Conservation (phyloP, 2,797 vertebrate genomes). For the Rhodeus uyekii region DNA sequence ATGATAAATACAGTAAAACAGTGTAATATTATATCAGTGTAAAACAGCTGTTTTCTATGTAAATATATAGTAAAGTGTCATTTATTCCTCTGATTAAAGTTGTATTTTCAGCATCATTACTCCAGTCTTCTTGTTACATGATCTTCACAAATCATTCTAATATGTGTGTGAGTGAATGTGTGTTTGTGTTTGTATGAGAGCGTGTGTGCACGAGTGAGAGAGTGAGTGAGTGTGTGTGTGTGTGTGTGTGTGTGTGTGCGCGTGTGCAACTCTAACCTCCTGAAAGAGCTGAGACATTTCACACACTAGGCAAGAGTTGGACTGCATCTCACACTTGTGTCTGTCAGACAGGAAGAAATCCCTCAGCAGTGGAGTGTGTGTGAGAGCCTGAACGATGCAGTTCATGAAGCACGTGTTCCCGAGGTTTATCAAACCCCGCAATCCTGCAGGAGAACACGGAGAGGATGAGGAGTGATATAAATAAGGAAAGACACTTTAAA, state of each 20-base stretch:
- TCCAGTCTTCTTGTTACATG: no score
- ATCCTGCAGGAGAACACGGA: conserved; percentile 67
- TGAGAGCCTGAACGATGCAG: conserved; percentile 89
- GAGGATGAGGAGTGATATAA: neutral
- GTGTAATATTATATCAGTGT: no score
- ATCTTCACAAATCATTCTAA: no score
- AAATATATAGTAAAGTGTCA: no score
- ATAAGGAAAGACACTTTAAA: no score
- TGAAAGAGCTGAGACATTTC: conserved; percentile 92
- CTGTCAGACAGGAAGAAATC: conserved; percentile 91
- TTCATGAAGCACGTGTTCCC: conserved; percentile 92
- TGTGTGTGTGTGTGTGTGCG: neutral
- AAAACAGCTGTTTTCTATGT: no score
- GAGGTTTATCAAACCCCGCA: conserved; percentile 86
- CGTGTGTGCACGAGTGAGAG: no score
- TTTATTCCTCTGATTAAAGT: no score
- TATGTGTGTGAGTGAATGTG: neutral
- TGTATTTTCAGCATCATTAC: no score
- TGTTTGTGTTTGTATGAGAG: neutral
- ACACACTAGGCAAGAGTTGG: conserved; percentile 89
- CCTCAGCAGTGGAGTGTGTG: conserved; percentile 85
- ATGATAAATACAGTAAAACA: neutral
- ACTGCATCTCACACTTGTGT: conserved; percentile 91
- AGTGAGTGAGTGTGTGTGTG: neutral
- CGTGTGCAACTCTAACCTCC: conserved; percentile 74